Evolutionary conservation across 2,113 vertebrate species (phyloP), one percentile per base, ranked within the genome.

Genomic region (Lates calcarifer): DNA sequence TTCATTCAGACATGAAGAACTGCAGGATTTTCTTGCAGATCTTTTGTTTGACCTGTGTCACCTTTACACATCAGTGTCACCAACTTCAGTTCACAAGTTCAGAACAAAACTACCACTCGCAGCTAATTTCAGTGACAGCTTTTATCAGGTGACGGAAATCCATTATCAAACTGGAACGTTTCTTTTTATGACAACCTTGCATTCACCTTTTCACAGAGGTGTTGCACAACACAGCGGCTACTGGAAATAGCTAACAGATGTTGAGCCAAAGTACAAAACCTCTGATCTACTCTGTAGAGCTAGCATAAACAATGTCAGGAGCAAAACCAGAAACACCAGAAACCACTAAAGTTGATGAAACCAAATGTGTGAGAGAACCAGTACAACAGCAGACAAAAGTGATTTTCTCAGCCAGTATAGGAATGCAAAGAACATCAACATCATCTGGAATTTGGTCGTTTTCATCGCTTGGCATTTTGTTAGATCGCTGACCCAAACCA

Each of bases 181-280:
- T 49, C 8, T 67, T 55, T 58, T 56, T 37, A 53, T 61, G 35
- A 71, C 60, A 78, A 72, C 70, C 28, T 67, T 55, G 35, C 22
- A 18, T 67, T 67, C 18, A 64, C 22, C 43, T 78, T 47, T 35
- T 77, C 6, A 56, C 33, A 61, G 49, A 58, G 56, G 67, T 63
- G 47, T 67, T 56, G 57, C 51, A 75, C 3, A 22, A 56, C 64
- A 82, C 49, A 61, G 29, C 3, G 14, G 55, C 63, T 76, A 37
- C 60, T 77, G 77, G 60, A 84, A 88, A 92, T 70, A 68, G 56
- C 53, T 74, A 45, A 58, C 82, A 90, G 81, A 91, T 90, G 85
- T 71, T 65, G 47, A 82, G 64, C 26, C 53, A 37, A 60, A 18
- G 5, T 55, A 22, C 15, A 77, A 33, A 75, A 71, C 22, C 39